Evolutionary conservation across 2,113 vertebrate genomes (phyloP).

Genomic region (Australoheros scitulus): DNA sequence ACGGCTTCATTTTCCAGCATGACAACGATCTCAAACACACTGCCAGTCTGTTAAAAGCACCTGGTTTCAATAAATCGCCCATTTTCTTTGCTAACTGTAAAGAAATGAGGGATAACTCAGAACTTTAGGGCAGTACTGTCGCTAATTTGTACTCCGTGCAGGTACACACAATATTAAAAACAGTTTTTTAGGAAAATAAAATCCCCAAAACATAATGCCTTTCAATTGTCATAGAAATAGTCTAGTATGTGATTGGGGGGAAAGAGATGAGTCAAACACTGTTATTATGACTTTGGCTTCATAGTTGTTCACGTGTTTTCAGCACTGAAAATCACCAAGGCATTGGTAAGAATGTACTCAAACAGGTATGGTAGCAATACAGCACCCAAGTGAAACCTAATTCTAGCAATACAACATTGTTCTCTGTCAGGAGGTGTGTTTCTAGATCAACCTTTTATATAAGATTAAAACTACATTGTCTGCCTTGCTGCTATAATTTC

Average conservation of each 20-base stretch:
- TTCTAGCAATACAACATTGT: not conserved
- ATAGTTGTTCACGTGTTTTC: not conserved
- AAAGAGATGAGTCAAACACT: not conserved
- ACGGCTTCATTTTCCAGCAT: not conserved
- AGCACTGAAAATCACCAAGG: not conserved
- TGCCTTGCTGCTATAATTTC: not conserved
- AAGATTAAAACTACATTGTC: not conserved
- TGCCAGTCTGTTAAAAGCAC: too few relatives aligned
- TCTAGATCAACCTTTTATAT: not conserved
- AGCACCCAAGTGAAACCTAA: not conserved
- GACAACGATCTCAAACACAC: not conserved
- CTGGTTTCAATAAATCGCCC: not conserved
- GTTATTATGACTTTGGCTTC: not conserved
- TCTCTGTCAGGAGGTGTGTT: not conserved
- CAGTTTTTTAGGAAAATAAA: not conserved
- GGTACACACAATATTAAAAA: not conserved
- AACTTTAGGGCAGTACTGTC: not conserved
- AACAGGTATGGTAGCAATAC: not conserved
- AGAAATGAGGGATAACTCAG: not conserved
- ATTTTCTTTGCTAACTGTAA: not conserved
- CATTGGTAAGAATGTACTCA: not conserved
- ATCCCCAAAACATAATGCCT: not conserved
- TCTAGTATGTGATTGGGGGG: not conserved
- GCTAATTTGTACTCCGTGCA: fast-evolving
- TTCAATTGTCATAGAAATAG: not conserved